A percentile compares a stretch with the other conserved stretches of the same genome.
These are phyloP conservation scores for Ochotona princeps DNA, from an alignment of 2,113 vertebrate species.

Conservation along the genomic window DNA sequence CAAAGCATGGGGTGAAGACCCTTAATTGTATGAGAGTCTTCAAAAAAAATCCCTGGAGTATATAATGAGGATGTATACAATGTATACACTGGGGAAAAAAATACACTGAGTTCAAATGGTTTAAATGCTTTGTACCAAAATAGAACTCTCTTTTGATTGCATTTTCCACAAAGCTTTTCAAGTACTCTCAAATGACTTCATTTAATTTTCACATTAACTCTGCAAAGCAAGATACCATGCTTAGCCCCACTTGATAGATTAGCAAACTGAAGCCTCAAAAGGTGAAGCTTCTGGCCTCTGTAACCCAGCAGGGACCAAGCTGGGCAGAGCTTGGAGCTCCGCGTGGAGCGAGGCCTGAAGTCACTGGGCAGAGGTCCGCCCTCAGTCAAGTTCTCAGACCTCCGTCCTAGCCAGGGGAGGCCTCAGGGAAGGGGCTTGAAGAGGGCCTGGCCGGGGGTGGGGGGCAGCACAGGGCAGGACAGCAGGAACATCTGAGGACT, in stretches of 20 bases:
- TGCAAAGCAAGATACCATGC: not conserved
- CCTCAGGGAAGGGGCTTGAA: not conserved
- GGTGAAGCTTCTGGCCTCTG: accelerated
- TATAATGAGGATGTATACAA: no score
- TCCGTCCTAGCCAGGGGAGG: not conserved
- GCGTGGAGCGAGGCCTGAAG: accelerated
- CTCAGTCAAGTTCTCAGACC: not conserved
- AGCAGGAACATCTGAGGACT: not conserved
- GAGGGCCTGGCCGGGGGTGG: not conserved
- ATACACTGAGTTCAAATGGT: no score
- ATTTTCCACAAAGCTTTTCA: no score
- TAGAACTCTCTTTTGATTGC: no score
- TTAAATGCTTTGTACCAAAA: no score
- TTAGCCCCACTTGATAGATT: not conserved
- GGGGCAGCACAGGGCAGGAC: no score
- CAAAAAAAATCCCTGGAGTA: no score
- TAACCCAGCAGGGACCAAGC: not conserved
- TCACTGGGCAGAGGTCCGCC: not conserved
- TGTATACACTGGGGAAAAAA: no score
- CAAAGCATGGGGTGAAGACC: no score
- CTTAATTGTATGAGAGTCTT: not conserved
- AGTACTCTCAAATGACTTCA: no score
- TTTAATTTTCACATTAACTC: not conserved
- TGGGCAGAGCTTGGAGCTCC: accelerated
- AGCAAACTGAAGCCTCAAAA: not conserved